Conservation (phyloP, 92 coral and sea anemone genomes). For the Phenganax subtilis region DNA sequence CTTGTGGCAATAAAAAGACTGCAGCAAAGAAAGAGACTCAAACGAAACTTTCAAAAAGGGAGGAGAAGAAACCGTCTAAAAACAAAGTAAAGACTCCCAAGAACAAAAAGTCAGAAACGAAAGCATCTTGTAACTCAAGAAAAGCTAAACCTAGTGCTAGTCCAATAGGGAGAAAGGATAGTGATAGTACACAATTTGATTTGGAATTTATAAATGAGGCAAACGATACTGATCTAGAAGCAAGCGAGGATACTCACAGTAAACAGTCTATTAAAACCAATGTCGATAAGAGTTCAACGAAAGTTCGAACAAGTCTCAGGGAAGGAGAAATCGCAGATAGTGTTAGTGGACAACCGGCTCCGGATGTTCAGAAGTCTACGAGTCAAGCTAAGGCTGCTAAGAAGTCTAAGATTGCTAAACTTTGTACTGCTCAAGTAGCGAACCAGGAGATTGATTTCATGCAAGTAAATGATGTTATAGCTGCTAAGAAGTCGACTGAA, state of each 20-base stretch:
- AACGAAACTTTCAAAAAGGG: constrained; percentile 22
- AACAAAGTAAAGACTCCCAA: neutral
- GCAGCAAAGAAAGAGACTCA: constrained; percentile 13
- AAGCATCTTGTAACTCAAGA: neutral
- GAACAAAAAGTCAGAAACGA: neutral
- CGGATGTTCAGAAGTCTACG: neutral
- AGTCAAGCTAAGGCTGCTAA: neutral
- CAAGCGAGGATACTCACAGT: too few relatives aligned
- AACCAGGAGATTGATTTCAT: too few relatives aligned
- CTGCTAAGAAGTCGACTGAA: neutral
- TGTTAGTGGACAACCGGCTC: neutral
- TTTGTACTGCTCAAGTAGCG: too few relatives aligned
- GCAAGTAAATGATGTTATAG: too few relatives aligned
- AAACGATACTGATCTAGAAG: neutral
- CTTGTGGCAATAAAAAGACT: neutral
- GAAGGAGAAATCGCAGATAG: neutral
- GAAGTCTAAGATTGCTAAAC: too few relatives aligned
- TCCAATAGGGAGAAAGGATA: neutral
- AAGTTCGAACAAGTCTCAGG: too few relatives aligned
- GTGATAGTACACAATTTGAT: constrained; percentile 19
- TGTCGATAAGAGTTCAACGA: too few relatives aligned
- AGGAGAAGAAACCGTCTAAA: neutral
- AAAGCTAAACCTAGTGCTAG: neutral
- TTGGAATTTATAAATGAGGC: neutral
- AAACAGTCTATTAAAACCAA: too few relatives aligned